These are phyloP conservation scores for Anthopleura xanthogrammica DNA, from an alignment of 92 coral and sea anemone genomes.

Conservation along the genomic window DNA sequence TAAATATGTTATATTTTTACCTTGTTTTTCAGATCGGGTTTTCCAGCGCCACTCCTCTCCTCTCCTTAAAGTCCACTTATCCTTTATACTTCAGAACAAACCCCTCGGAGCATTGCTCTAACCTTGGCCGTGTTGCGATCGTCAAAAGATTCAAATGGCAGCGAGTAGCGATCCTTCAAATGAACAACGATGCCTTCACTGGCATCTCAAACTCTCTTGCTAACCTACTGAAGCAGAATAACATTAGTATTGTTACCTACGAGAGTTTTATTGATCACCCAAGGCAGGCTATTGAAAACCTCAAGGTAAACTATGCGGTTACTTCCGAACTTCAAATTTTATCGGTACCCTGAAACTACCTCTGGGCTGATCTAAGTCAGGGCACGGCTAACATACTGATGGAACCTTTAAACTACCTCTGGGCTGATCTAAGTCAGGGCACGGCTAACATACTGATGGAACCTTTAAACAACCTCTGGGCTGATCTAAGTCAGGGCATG, in stretches of 20 bases:
- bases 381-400: too few species aligned
- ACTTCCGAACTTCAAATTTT: too few species aligned
- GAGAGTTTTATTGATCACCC: constrained; percentile 72
- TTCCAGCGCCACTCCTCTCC: constrained; percentile 62
- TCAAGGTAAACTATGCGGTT: constrained; percentile 40
- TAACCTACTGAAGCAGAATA: constrained; percentile 44
- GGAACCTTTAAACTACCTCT: too few species aligned
- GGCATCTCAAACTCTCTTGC: constrained; percentile 69
- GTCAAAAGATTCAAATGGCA: constrained; percentile 67
- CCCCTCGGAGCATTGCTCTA: constrained; percentile 63
- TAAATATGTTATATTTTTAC: not conserved
- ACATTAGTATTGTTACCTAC: constrained; percentile 58
- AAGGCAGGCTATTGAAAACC: constrained; percentile 48
- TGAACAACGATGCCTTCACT: constrained; percentile 74
- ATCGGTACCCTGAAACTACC: too few species aligned
- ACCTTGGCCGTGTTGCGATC: constrained; percentile 67
- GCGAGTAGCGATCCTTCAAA: constrained; percentile 64
- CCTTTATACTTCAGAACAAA: constrained; percentile 73
- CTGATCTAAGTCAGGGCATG: too few species aligned
- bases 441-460: too few species aligned
- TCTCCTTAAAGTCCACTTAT: constrained; percentile 44
- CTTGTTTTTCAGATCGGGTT: constrained; percentile 53
- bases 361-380: too few species aligned
- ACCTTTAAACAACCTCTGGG: too few species aligned
- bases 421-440: too few species aligned